phyloP scores from a whole-genome alignment of 2,888 invertebrate species.

The Barypeithes pellucidus region DNA sequence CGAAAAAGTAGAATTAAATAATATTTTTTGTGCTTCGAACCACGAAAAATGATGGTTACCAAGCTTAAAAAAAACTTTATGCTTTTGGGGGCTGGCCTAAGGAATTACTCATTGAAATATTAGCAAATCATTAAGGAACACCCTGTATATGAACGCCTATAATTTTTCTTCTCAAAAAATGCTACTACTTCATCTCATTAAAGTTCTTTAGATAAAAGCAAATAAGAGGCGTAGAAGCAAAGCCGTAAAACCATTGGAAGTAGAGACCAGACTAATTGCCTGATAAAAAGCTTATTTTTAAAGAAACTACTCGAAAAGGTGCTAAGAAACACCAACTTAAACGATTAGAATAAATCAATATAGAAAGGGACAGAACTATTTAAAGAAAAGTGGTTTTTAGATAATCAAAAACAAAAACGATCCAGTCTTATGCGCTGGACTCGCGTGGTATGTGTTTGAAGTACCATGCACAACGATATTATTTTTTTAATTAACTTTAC shows the following conservation, averaged over 20 bases:
- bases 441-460: too few relatives aligned
- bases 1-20: neutral
- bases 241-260: constrained; percentile 60
- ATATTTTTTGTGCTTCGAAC: too few relatives aligned
- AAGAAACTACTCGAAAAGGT: constrained; percentile 1
- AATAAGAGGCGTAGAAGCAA: constrained; percentile 36
- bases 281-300: constrained; percentile 54
- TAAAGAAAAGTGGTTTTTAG: constrained; percentile 7
- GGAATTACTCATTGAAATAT: too few relatives aligned
- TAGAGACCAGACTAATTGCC: constrained; percentile 67
- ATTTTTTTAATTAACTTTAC: too few relatives aligned
- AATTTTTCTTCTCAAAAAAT: neutral
- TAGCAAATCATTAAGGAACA: too few relatives aligned
- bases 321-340: constrained; percentile 7
- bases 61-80: too few relatives aligned
- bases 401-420: too few relatives aligned
- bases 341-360: constrained; percentile 13
- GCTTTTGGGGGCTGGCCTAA: too few relatives aligned
- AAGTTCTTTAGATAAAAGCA: constrained; percentile 16
- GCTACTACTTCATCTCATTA: neutral
- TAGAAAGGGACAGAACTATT: neutral
- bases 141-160: too few relatives aligned
- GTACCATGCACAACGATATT: too few relatives aligned
- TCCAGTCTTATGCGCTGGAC: too few relatives aligned
- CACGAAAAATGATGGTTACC: too few relatives aligned